Base-by-base conservation (phyloP, 1,140 invertebrate genomes). In the Heliconius melpomene region DNA sequence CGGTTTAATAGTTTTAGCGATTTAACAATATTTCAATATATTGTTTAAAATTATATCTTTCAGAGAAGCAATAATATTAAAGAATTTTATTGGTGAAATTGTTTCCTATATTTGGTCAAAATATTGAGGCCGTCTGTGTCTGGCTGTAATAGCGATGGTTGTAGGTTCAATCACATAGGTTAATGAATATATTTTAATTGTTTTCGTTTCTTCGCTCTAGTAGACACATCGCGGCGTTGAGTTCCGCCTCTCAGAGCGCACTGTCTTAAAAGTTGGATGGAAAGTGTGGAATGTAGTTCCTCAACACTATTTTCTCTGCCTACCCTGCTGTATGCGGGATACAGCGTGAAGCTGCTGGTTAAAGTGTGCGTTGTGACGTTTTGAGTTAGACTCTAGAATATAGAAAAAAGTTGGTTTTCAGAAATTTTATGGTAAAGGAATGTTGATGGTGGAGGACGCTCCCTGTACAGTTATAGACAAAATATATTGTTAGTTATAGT, bases 401-500 rank as follows among this genome's bases (percentile, higher is more conserved):
- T 81, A 81, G 79, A 36, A 54, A 77, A 76, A 76, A 80, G 80
- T 84, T 84, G 79, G 82, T 83, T 84, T 84, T 84, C 66, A 80
- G 52, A 84, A 80, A 84, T 82, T 82, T 79, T 84, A 84, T 77
- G 82, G 80, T 81, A 84, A 82, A 75, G 79, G 81, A 81, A 75
- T 76, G 82, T 83, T 78, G 79, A 79, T 29, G 79, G 79, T 76
- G 72, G 81, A 75, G 76, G 81, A 78, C 66, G 57, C 40, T 79
- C 77, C 73, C 77, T 84, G 83, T 84, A 84, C 83, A 84, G 83
- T 81, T 72, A 46, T 46, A 81, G 82, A 84, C 76, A 82, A 80
- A 84, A 82, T 83, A 77, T 84, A 82, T 84, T 84, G 79, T 84
- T 84, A 84, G 74, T 79, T 82, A 73, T 84, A 82, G 74, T 66